Evolutionary conservation across 2,113 vertebrate species (phyloP), one percentile per base, ranked within the genome.

Genomic region (Phalacrocorax brasilianus): DNA sequence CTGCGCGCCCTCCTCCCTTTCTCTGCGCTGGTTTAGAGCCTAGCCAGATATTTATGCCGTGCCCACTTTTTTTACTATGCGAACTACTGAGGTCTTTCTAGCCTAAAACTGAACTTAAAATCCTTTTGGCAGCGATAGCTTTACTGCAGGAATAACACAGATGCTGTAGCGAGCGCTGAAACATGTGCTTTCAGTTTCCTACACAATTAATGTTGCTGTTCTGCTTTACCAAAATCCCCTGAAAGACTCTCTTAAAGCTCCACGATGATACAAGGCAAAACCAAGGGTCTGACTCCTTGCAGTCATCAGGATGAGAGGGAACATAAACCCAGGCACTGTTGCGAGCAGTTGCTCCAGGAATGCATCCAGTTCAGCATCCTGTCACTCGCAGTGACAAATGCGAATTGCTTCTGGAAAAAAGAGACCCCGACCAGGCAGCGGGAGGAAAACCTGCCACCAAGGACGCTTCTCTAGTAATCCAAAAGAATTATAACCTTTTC

Each of bases 1-100:
- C 65, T 14, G 24, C 21, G 1, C 2, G 0, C 27, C 8, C 11
- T 9, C 70, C n/a, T 5, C 9, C 62, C 50, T 10, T 16, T 6
- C 73, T 27, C 23, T 8, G 2, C 14, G 40, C 74, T 52, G 52
- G 12, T 50, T 24, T 6, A 27, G 35, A 40, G 14, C 5, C 79
- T 14, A 1, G 2, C 70, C 61, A 21, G 20, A 28, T 3, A n/a
- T 23, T 47, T 6, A 26, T 14, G 26, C 53, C 23, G 0, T 23
- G n/a, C 28, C 53, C 11, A 1, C 8, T 28, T 27, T 5, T 5
- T 45, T 49, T 56, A 12, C 32, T 70, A 3, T 55, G 38, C 28
- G 26, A 28, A 22, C 72, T 23, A 4, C 42, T 15, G 3, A 32
- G 59, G 23, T 24, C n/a, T 70, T 80, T 62, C 38, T 8, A 16